These are phyloP conservation scores for Phalacrocorax pelagicus DNA, from an alignment of 2,113 vertebrate species.

Conservation along the genomic window DNA sequence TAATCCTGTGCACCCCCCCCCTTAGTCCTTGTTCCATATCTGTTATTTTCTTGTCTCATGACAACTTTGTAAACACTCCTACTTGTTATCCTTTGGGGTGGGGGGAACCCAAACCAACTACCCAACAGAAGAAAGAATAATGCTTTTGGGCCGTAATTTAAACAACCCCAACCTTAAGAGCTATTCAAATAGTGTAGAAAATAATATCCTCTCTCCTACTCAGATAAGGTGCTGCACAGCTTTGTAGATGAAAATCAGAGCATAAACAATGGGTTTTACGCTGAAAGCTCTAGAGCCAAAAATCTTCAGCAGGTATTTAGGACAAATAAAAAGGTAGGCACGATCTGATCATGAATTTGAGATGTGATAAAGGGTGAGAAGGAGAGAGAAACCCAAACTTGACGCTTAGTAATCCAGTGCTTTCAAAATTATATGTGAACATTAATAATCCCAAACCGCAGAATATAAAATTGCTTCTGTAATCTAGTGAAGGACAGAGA, in stretches of 20 bases:
- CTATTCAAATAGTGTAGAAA: neutral
- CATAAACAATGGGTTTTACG: neutral
- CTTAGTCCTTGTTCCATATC: neutral
- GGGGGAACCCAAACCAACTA: neutral
- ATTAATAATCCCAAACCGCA: rapidly evolving
- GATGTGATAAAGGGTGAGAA: neutral
- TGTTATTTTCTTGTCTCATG: neutral
- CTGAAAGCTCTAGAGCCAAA: neutral
- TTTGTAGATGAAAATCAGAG: neutral
- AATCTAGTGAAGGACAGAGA: neutral
- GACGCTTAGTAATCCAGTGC: neutral
- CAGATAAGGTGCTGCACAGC: neutral
- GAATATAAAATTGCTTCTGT: neutral
- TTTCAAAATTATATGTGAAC: neutral
- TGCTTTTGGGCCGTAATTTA: neutral
- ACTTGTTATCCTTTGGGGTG: neutral
- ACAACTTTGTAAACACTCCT: neutral
- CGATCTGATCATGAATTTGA: neutral
- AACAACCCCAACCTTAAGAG: neutral
- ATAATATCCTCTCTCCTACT: neutral
- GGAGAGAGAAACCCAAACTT: neutral
- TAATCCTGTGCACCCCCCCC: neutral
- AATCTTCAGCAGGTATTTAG: neutral
- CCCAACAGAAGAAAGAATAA: neutral
- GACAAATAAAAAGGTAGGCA: neutral